Evolutionary conservation across 1,140 invertebrate species (phyloP), one percentile per base, ranked within the genome.

Genomic region (Eriocheir sinensis): DNA sequence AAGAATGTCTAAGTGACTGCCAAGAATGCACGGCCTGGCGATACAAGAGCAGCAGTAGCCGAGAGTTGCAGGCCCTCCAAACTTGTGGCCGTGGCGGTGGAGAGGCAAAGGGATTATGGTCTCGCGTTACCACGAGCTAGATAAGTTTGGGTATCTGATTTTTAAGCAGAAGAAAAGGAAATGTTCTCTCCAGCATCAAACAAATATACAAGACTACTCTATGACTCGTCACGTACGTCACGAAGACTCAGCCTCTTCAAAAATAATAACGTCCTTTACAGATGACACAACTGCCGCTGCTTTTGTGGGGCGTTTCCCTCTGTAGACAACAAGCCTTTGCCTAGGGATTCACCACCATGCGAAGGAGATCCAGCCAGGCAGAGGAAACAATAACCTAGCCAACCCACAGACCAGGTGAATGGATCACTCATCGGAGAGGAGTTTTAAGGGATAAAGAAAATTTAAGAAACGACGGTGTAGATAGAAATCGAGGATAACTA

Each of bases 401-500:
- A 21, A n/a, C 60, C 60, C 60, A n/a, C 27, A 72, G 21, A n/a
- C 60, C 60, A 21, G 60, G 21, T 3, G n/a, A 21, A 72, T 21
- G 21, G 60, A 6, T 21, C 27, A n/a, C 27, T 72, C 27, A 21
- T 21, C 27, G 60, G 21, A n/a, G 60, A 72, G n/a, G n/a, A 72
- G 21, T 72, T 72, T 72, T 72, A 72, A 85, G 30, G 38, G 12
- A 85, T 34, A 85, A 88, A 6, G 8, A 88, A 41, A 88, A 88
- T 41, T 21, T 17, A 30, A 41, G 85, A 91, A 38, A 32, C 21
- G 79, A 60, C 89, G n/a, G n/a, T 79, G 15, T 32, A 91, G 36
- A 86, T 88, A 93, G 38, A 44, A 88, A 88, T 21, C 85, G 81
- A 53, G 44, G 40, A 41, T 93, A 93, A 93, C 80, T 93, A 44